Percentiles rank a stretch among this genome's conserved stretches.
These are phyloP conservation scores for Conger conger DNA, from an alignment of 2,113 vertebrate species.

Conservation along the genomic window DNA sequence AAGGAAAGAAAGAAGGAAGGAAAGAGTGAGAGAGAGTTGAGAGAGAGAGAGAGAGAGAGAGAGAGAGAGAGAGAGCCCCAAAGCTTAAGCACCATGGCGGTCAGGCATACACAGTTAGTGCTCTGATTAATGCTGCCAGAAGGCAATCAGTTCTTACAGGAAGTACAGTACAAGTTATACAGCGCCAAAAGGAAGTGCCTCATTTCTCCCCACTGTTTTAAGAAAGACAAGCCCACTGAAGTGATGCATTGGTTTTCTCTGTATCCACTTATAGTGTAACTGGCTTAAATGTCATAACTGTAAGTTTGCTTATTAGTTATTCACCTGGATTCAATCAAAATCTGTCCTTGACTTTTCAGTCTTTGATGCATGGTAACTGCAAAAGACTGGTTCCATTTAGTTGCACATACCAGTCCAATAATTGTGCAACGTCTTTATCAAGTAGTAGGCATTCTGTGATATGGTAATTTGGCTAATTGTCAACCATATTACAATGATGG, in stretches of 20 bases:
- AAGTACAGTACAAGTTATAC: not conserved
- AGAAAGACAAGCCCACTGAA: not conserved
- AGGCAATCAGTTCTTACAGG: conserved; percentile 23
- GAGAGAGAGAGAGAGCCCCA: conserved; percentile 37
- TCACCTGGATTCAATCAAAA: not conserved
- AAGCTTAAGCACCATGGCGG: conserved; percentile 53
- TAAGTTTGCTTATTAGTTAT: not conserved
- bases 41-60: conserved; percentile 32
- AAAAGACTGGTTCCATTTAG: not conserved
- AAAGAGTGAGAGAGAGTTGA: conserved; percentile 37
- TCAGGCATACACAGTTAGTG: conserved; percentile 37
- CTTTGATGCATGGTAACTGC: not conserved
- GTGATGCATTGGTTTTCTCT: not conserved
- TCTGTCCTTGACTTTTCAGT: not conserved
- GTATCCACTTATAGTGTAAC: not conserved
- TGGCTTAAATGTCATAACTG: not conserved
- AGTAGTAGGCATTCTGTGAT: not conserved
- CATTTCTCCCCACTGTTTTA: not conserved
- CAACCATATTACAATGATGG: not conserved
- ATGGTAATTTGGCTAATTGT: not conserved
- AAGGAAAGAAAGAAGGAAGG: conserved; percentile 36
- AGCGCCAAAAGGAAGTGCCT: not conserved
- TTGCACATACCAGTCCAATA: not conserved
- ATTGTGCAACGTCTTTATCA: not conserved
- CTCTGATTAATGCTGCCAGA: conserved; percentile 10